Base-by-base conservation (phyloP, 2,888 invertebrate genomes). In the Tricholauxania praeusta region DNA sequence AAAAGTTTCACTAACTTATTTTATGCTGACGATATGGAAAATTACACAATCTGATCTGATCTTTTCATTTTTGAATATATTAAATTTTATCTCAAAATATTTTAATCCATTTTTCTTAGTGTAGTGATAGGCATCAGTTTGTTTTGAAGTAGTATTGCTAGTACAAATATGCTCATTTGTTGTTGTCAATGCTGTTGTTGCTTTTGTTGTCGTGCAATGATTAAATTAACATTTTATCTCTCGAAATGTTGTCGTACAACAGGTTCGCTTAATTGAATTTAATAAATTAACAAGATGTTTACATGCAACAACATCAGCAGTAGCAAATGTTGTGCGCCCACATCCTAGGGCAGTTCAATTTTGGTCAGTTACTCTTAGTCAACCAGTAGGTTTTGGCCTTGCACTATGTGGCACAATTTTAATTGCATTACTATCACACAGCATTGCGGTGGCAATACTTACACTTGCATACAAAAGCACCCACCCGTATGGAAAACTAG, bases 281-380 rank as follows among this genome's bases (percentile, higher is more conserved):
- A 73, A 69, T 69, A 69, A 73, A 73, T 73, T 65, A 73, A 73
- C 69, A 64, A 69, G 73, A 69, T 69, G 69, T 67, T 62, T 70
- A 67, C 72, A 60, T 53, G 47, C 51, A 52, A 53, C 63, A 63
- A 19, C 47, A n/a, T 17, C 57, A 53, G 28, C 47, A 39, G 8
- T 28, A 51, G 22, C 68, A 68, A 59, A 39, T 39, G 39, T 55
- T 14, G 12, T 55, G 22, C 17, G 53, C 28, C 39, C 17, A 65
- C 57, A 66, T 17, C 32, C 17, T 64, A 39, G 53, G 53, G 57
- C 57, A 47, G 49, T 17, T 19, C 53, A 67, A 55, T 19, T 55
- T 19, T 19, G 12, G 22, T n/a, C 22, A 22, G 4, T 55, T 55
- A 22, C 17, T 55, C 12, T 22, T 19, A n/a, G 19, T n/a, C 39